Conservation (phyloP, 2,797 vertebrate genomes). For the Tauraco hartlaubi region DNA sequence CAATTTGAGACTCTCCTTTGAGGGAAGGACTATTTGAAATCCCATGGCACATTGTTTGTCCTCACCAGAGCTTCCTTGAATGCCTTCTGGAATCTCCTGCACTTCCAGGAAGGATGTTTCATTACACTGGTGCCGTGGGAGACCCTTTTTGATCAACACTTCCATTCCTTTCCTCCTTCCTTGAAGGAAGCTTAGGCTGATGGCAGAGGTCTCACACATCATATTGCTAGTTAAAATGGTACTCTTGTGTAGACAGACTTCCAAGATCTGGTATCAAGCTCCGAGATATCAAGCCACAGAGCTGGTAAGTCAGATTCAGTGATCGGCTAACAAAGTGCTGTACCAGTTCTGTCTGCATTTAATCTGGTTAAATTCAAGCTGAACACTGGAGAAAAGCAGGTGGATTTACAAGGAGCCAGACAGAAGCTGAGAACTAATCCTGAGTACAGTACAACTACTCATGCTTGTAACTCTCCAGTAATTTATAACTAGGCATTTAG, state of each 20-base stretch:
- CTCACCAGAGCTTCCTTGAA: background rate
- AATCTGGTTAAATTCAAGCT: background rate
- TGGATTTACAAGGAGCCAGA: background rate
- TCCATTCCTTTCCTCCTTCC: background rate
- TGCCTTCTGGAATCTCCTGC: background rate
- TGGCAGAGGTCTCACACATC: background rate
- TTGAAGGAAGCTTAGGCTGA: accelerated
- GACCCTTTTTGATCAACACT: background rate
- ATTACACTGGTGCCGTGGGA: background rate
- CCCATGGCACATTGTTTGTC: background rate
- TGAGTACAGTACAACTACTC: background rate
- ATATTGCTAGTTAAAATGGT: background rate
- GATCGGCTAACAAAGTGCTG: background rate
- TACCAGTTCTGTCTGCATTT: background rate
- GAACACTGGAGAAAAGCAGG: background rate
- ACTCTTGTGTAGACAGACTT: background rate
- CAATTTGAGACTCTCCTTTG: background rate
- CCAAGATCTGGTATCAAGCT: background rate
- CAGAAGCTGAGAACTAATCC: background rate
- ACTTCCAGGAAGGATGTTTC: background rate
- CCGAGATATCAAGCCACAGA: background rate
- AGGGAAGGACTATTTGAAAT: background rate
- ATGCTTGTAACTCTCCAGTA: accelerated
- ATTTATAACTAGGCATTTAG: background rate
- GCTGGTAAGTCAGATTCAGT: background rate